Conservation (phyloP, 2,797 vertebrate genomes). For the Melanogrammus aeglefinus region DNA sequence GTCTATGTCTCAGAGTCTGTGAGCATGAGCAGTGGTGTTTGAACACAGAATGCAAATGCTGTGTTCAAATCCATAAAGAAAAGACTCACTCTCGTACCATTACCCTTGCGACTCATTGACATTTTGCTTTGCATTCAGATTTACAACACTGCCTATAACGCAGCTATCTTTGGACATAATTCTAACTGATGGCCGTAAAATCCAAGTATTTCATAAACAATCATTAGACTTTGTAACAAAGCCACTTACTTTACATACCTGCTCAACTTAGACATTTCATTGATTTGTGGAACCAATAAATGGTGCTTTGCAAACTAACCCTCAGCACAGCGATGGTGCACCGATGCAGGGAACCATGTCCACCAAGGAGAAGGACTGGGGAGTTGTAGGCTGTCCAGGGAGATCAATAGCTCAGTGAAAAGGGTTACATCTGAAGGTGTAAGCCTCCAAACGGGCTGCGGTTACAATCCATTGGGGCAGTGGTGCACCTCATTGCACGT, state of each 20-base stretch:
- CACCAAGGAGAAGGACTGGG: background rate
- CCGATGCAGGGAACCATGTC: background rate
- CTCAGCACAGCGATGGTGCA: background rate
- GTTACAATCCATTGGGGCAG: too few relatives aligned
- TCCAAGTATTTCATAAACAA: background rate
- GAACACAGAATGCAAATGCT: too few relatives aligned
- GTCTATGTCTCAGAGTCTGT: too few relatives aligned
- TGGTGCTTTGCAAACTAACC: background rate
- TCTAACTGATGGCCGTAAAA: background rate
- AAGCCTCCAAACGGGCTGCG: too few relatives aligned
- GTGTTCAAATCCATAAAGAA: too few relatives aligned
- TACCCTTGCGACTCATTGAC: too few relatives aligned
- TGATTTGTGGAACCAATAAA: background rate
- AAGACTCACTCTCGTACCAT: too few relatives aligned
- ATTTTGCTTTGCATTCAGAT: too few relatives aligned
- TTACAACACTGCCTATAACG: too few relatives aligned
- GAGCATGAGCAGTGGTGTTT: too few relatives aligned
- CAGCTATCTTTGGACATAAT: too few relatives aligned
- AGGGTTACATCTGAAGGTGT: background rate
- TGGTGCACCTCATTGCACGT: too few relatives aligned
- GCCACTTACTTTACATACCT: background rate
- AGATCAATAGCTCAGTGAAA: background rate
- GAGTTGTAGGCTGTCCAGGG: background rate
- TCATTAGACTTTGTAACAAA: background rate
- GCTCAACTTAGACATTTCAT: background rate